Evolutionary conservation across 2,113 vertebrate species (phyloP).

Genomic region (Sclerurus mexicanus): DNA sequence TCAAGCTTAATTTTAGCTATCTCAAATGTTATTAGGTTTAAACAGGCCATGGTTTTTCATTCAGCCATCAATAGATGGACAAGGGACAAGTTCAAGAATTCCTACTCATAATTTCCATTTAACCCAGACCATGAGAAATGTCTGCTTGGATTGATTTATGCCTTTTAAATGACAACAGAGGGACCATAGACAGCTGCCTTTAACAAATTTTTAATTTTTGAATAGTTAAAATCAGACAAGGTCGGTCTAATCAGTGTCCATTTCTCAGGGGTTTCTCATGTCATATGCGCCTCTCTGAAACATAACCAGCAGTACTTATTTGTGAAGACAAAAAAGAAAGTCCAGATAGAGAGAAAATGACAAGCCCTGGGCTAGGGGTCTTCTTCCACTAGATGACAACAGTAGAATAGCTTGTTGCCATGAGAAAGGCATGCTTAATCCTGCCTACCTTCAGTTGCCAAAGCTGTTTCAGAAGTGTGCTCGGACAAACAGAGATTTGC

Average conservation of each 20-base stretch:
- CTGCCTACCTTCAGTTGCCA: not conserved
- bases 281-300: not conserved
- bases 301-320: not conserved
- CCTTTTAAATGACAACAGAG: not conserved
- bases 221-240: not conserved
- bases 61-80: not conserved
- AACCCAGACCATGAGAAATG: not conserved
- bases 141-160: not conserved
- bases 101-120: not conserved
- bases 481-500: not conserved
- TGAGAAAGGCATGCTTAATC: not conserved
- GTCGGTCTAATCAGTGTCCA: not conserved
- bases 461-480: not conserved
- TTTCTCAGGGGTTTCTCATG: not conserved
- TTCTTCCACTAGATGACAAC: not conserved
- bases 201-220: not conserved
- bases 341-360: not conserved
- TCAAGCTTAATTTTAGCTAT: not conserved
- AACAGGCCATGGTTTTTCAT: not conserved
- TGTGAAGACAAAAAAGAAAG: not conserved
- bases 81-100: not conserved
- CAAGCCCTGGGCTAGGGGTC: not conserved
- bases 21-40: not conserved
- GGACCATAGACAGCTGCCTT: no score
- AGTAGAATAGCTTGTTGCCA: not conserved